A percentile compares a stretch with the other conserved stretches of the same genome.
Evolutionary conservation across 2,888 invertebrate species (phyloP).

Genomic region (Ennomos erosarius): DNA sequence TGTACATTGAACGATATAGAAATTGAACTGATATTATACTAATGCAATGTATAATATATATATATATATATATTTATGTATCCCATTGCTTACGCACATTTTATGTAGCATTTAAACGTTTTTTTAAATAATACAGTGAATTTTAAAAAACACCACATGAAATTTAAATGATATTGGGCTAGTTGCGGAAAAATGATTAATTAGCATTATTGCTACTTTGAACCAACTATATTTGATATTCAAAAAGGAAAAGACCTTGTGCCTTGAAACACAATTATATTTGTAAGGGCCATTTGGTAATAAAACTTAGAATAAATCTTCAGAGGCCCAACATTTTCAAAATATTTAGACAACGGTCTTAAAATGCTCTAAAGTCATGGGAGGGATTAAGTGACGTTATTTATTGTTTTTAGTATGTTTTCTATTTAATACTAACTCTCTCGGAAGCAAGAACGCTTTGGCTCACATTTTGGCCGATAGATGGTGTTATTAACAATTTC

Average conservation of each 20-base stretch:
- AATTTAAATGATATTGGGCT: neutral
- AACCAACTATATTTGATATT: conserved; percentile 12
- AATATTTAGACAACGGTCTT: neutral
- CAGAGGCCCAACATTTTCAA: conserved; percentile 4
- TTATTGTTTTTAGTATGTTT: conserved; percentile 22
- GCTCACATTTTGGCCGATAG: conserved; percentile 3
- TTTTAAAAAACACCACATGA: conserved; percentile 1
- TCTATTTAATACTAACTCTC: conserved; percentile 1
- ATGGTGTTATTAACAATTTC: conserved; percentile 1
- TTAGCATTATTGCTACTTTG: neutral
- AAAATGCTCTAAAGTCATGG: conserved; percentile 6
- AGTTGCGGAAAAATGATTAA: neutral
- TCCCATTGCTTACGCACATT: conserved; percentile 54
- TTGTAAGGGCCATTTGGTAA: conserved; percentile 19
- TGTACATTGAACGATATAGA: conserved; percentile 28
- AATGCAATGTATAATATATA: conserved; percentile 18
- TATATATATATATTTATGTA: conserved; percentile 22
- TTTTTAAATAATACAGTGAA: conserved; percentile 22
- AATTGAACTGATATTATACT: conserved; percentile 34
- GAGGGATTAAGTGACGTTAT: conserved; percentile 14
- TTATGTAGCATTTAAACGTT: conserved; percentile 51
- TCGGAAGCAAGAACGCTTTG: conserved; percentile 14
- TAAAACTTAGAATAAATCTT: conserved; percentile 10
- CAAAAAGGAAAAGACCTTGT: conserved; percentile 23
- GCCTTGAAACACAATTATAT: conserved; percentile 27